Evolutionary conservation across 2,113 vertebrate species (phyloP).

Genomic region (Fulica atra): DNA sequence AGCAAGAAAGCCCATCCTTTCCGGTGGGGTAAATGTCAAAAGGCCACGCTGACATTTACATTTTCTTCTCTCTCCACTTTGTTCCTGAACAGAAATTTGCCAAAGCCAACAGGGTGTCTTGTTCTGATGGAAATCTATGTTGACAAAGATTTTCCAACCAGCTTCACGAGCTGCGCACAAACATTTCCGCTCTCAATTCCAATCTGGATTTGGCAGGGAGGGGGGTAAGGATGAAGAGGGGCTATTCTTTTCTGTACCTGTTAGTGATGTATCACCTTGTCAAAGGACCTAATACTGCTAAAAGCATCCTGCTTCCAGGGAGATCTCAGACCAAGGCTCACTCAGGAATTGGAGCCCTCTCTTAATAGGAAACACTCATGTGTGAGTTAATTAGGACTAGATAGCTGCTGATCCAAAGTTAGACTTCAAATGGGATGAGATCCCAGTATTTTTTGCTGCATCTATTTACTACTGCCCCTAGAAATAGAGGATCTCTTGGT

Average conservation of each 20-base stretch:
- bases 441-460: neutral
- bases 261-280: neutral
- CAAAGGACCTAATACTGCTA: neutral
- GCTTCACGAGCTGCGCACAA: neutral
- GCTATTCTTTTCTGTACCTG: neutral
- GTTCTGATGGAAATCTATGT: conserved; percentile 54
- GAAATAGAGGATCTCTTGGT: neutral
- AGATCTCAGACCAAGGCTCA: neutral
- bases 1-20: conserved; percentile 48
- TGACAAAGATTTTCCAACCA: conserved; percentile 51
- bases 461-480: neutral
- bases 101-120: conserved; percentile 55
- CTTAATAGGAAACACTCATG: neutral
- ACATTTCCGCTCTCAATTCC: conserved; percentile 19
- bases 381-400: neutral
- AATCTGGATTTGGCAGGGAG: conserved; percentile 9
- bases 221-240: neutral
- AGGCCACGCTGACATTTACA: conserved; percentile 64
- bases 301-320: neutral
- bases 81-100: conserved; percentile 52
- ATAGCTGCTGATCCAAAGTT: neutral
- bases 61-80: conserved; percentile 48
- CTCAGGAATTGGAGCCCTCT: neutral
- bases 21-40: conserved; percentile 58
- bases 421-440: neutral